Evolutionary conservation across 1,140 invertebrate species (phyloP), one percentile per base, ranked within the genome.

Genomic region (Pseudomyrmex dendroicus): DNA sequence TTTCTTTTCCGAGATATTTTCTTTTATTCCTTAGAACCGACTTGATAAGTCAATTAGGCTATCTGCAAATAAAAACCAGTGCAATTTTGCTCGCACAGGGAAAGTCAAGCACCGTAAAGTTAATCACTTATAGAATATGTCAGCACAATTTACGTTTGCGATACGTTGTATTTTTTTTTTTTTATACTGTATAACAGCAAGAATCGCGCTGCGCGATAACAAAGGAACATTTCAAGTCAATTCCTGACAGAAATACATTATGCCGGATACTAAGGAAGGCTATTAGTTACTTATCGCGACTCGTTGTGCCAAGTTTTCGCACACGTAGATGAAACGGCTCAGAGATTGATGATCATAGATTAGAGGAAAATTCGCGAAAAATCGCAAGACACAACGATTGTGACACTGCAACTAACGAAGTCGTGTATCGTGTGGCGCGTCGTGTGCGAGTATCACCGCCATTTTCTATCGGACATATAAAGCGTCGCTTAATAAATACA

Each of bases 401-500:
- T 20, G 25, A 78, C 64, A 48, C 15, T 44, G 13, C n/a, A 35
- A 12, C 13, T 35, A 22, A 46, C 54, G 54, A 52, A 77, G 10
- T n/a, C 57, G 56, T 12, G 46, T 25, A 20, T 35, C 35, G 68
- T 15, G 35, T 3, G 50, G 35, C 35, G 35, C 12, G 52, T 13
- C 8, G 22, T 20, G 64, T 67, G 15, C 50, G n/a, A 35, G 0
- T 63, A 25, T 25, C 59, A 9, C 56, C 25, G 64, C 17, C 17
- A 12, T 67, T 52, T 25, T n/a, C 17, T 52, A 9, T 59, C 44
- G 62, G 7, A 59, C 2, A 2, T 17, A 8, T 50, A 52, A 76
- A 35, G 48, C 48, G 54, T 56, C 56, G 15, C 44, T 57, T 83
- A 68, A 77, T 77, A 84, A 84, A 78, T 84, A 72, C 73, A 86